phyloP scores from a whole-genome alignment of 2,113 vertebrate species.

The Rafetus swinhoei region DNA sequence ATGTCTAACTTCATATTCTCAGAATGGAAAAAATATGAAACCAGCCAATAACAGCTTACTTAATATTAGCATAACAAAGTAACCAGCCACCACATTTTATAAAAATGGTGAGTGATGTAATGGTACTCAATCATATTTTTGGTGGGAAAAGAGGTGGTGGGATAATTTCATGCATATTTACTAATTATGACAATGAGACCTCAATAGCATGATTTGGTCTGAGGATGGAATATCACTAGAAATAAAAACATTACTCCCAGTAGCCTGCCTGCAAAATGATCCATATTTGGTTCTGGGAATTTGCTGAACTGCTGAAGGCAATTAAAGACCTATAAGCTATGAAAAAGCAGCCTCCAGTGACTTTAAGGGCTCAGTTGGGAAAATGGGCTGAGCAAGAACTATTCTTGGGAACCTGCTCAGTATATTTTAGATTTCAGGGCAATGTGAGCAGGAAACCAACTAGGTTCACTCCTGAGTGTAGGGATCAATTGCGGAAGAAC shows the following conservation, averaged over 20 bases:
- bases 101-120: not conserved
- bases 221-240: not conserved
- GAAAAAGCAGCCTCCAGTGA: not conserved
- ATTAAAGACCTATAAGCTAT: not conserved
- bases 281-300: not conserved
- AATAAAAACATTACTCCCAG: not conserved
- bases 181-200: not conserved
- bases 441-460: not conserved
- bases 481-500: too few relatives aligned
- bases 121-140: not conserved
- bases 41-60: not conserved
- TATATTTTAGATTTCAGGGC: not conserved
- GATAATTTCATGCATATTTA: not conserved
- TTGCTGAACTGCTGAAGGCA: not conserved
- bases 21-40: conserved; percentile 13
- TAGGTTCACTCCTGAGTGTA: not conserved
- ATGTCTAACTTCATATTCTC: conserved; percentile 26
- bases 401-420: not conserved
- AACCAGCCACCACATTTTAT: not conserved
- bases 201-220: not conserved
- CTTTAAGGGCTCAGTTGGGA: not conserved
- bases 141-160: not conserved
- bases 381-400: not conserved
- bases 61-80: not conserved
- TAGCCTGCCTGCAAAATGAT: not conserved